A percentile compares a stretch with the other conserved stretches of the same genome.
Conservation (phyloP, 2,888 invertebrate genomes). For the Caenorhabditis sp. region DNA sequence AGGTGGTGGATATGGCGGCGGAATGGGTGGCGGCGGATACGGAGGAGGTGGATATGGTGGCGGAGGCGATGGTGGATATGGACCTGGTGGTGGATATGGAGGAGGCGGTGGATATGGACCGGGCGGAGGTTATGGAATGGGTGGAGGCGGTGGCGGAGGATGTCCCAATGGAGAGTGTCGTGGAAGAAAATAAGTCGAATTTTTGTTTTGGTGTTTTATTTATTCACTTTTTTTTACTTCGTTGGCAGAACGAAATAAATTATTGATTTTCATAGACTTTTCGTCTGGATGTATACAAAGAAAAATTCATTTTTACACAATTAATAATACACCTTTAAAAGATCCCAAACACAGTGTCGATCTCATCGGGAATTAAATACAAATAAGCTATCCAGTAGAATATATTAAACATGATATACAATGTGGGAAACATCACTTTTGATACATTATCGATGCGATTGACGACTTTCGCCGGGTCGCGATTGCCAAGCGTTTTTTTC, state of each 20-base stretch:
- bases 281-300: no score
- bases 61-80: slow-evolving; percentile 34
- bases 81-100: slow-evolving; percentile 15
- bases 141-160: slow-evolving; percentile 41
- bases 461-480: slow-evolving; percentile 59
- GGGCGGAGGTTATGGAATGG: slow-evolving; percentile 21
- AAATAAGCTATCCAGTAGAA: slow-evolving; percentile 84
- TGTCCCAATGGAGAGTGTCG: slow-evolving; percentile 45
- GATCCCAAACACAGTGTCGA: slow-evolving; percentile 31
- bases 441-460: slow-evolving; percentile 60
- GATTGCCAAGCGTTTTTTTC: slow-evolving; percentile 51
- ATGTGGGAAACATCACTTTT: slow-evolving; percentile 79
- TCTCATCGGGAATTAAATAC: slow-evolving; percentile 66
- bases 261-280: no score
- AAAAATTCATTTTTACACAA: no score
- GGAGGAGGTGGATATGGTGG: slow-evolving; percentile 14
- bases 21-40: slow-evolving; percentile 22
- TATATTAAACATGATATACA: slow-evolving; percentile 82
- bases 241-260: no score
- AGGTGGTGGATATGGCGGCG: slow-evolving; percentile 21
- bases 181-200: slow-evolving; percentile 24
- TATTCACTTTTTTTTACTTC: no score
- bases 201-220: no score
- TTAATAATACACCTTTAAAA: background rate
- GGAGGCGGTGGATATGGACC: slow-evolving; percentile 27